Evolutionary conservation across 2,113 vertebrate genomes (phyloP), one percentile per base, ranked within the genome.

Genomic region (Indicator indicator): DNA sequence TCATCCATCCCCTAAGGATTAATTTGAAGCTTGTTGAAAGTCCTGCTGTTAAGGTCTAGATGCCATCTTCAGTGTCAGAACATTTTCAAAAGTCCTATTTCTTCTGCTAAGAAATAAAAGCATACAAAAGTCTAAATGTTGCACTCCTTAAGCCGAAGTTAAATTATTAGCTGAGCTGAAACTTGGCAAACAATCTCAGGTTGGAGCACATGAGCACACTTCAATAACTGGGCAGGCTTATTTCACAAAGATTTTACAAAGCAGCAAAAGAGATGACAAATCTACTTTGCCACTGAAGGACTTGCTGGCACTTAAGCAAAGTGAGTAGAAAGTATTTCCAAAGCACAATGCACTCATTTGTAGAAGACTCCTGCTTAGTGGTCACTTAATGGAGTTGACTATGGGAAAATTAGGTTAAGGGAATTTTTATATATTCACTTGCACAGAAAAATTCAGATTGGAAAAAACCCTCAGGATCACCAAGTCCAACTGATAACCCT

Each of bases 261-360:
- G 52, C 42, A 83, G 18, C 20, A 80, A 80, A 92, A 77, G 24
- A 81, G 18, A 63, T n/a, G n/a, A 88, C 58, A 86, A 86, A 74
- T 36, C 14, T 70, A 5, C 67, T 77, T 74, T 88, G 9, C 38
- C 83, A 77, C 26, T 52, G 27, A 83, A 78, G 11, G 12, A 20
- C 42, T 81, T 64, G 9, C 44, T 70, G 68, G 18, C 27, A 13
- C 12, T 38, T 62, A n/a, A 1, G 23, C 18, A 42, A 79, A 85
- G 11, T 5, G 11, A 50, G 32, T 27, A 76, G 59, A 30, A 69
- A 86, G 21, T 7, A 46, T 46, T 83, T 24, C 33, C 24, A 60
- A 80, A 67, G 19, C 40, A 59, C 5, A 26, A 5, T 0, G 0
- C 12, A 4, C 12, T 67, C 24, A 18, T 65, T 36, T 74, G n/a